Conservation (phyloP, 30 jellyfish, hydroid and myxozoan species). For the Aurelia aurita region DNA sequence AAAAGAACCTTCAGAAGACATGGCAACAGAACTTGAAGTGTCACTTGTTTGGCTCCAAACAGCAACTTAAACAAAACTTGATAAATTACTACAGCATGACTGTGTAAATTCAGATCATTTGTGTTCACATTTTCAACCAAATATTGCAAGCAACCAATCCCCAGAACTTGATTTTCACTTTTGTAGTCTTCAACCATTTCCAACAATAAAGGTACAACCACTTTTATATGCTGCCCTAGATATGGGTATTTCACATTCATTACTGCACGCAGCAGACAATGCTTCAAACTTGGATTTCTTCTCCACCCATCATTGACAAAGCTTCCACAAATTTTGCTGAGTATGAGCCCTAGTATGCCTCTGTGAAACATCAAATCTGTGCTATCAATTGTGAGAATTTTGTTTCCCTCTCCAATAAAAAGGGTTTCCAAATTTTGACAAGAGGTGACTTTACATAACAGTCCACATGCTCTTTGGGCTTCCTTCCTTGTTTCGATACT, state of each 20-base stretch:
- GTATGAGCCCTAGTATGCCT: slow-evolving; percentile 41
- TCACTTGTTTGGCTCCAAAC: slow-evolving; percentile 44
- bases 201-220: slow-evolving; percentile 58
- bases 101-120: slow-evolving; percentile 70
- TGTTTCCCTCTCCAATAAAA: slow-evolving; percentile 29
- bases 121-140: slow-evolving; percentile 74
- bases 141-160: slow-evolving; percentile 56
- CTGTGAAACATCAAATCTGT: slow-evolving; percentile 38
- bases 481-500: slow-evolving; percentile 26
- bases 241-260: slow-evolving; percentile 73
- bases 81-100: slow-evolving; percentile 73
- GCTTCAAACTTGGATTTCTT: slow-evolving; percentile 43
- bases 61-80: slow-evolving; percentile 73
- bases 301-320: slow-evolving; percentile 71
- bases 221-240: slow-evolving; percentile 44
- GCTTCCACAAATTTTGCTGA: slow-evolving; percentile 28
- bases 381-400: not conserved
- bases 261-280: slow-evolving; percentile 40
- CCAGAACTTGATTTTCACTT: slow-evolving; percentile 71
- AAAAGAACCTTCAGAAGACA: slow-evolving; percentile 57
- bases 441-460: slow-evolving; percentile 22
- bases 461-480: not conserved
- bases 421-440: slow-evolving; percentile 9
- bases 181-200: slow-evolving; percentile 67
- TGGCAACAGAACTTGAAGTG: slow-evolving; percentile 59